A percentile compares a stretch with the other conserved stretches of the same genome.
phyloP scores from a whole-genome alignment of 1,140 invertebrate species.

The Drosophila azteca region DNA sequence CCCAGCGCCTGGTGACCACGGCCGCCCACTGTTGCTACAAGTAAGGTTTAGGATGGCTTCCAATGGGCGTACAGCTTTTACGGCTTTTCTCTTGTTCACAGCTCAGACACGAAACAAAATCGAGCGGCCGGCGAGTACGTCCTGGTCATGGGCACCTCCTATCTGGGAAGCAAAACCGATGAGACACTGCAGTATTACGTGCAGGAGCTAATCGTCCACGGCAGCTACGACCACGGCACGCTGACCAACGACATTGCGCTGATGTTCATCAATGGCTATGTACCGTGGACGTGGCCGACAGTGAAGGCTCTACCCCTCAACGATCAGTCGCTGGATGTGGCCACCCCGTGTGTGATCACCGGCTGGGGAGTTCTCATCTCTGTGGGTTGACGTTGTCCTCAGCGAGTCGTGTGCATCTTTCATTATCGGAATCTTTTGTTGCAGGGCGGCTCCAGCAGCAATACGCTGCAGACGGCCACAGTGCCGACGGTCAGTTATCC shows the following conservation, averaged over 20 bases:
- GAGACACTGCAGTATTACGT: slow-evolving; percentile 57
- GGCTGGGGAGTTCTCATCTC: slow-evolving; percentile 58
- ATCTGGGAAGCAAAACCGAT: slow-evolving; percentile 6
- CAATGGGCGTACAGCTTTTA: not conserved
- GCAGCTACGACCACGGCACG: slow-evolving; percentile 21
- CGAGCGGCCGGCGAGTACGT: slow-evolving; percentile 58
- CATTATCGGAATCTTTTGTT: not conserved
- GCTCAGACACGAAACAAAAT: slow-evolving; percentile 8
- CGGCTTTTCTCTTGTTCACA: not conserved
- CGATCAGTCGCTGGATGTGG: not conserved
- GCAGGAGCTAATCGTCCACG: slow-evolving; percentile 49
- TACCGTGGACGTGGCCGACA: slow-evolving; percentile 40
- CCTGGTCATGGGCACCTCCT: slow-evolving; percentile 63
- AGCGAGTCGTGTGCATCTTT: not conserved
- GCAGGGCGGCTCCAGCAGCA: slow-evolving; percentile 27
- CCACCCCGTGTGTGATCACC: slow-evolving; percentile 46
- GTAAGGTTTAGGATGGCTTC: slow-evolving; percentile 23
- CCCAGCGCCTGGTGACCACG: slow-evolving; percentile 85
- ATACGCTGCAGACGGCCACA: slow-evolving; percentile 32
- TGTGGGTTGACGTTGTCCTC: slow-evolving; percentile 21
- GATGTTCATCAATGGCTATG: slow-evolving; percentile 66
- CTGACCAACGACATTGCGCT: slow-evolving; percentile 61
- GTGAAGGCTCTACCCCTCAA: slow-evolving; percentile 47
- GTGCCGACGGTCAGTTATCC: slow-evolving; percentile 44
- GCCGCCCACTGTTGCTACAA: slow-evolving; percentile 87